Conservation (phyloP, 1,140 invertebrate species). For the Cydia strobilella region DNA sequence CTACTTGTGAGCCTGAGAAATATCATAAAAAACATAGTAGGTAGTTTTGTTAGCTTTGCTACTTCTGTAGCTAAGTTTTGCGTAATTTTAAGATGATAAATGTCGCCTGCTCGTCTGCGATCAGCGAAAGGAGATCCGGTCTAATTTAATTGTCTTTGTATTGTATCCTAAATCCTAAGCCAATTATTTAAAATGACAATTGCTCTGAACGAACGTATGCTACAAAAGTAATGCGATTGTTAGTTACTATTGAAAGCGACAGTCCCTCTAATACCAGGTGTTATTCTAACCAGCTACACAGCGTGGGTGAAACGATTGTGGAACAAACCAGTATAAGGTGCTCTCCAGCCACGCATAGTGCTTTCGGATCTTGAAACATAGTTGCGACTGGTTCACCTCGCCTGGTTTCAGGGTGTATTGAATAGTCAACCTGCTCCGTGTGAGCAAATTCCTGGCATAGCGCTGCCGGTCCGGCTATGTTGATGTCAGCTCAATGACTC, state of each 20-base stretch:
- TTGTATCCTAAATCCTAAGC: too few species aligned
- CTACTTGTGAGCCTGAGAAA: too few species aligned
- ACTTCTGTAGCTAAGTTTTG: too few species aligned
- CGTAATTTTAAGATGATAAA: too few species aligned
- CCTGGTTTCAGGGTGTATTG: neutral
- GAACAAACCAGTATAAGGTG: neutral
- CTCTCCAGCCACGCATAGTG: neutral
- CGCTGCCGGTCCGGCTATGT: neutral
- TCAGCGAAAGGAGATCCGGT: too few species aligned
- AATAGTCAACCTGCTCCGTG: neutral
- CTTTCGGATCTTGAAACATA: neutral
- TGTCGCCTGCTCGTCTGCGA: too few species aligned
- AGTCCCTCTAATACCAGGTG: neutral
- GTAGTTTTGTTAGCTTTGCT: too few species aligned
- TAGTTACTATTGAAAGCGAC: neutral
- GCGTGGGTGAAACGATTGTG: neutral
- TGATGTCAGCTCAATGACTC: neutral
- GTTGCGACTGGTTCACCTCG: neutral
- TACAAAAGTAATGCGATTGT: too few species aligned
- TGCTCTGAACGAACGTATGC: too few species aligned
- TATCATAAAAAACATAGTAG: too few species aligned
- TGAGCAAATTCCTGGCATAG: constrained; percentile 1
- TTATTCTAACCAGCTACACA: neutral
- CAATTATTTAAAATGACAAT: too few species aligned
- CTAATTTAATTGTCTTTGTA: too few species aligned